Percentiles rank a stretch among this genome's conserved stretches.
Conservation (phyloP, 2,888 invertebrate genomes). For the Microctonus hyperodae region DNA sequence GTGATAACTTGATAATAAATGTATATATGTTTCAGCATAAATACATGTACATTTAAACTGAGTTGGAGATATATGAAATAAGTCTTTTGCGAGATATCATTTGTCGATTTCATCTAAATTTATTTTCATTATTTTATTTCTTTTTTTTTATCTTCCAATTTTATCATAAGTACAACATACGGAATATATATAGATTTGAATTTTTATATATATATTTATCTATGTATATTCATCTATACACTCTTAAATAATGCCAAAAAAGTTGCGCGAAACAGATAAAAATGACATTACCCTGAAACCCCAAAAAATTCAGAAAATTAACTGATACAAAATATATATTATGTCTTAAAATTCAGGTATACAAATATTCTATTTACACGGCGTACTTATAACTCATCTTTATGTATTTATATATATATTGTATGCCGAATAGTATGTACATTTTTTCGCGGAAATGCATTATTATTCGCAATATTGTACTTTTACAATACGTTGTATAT, state of each 20-base stretch:
- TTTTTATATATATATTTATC: not conserved
- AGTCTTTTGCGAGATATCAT: not conserved
- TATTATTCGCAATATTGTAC: too few species aligned
- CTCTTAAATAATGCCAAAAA: conserved; percentile 49
- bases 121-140: not conserved
- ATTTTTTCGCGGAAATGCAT: conserved; percentile 21
- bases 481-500: too few species aligned
- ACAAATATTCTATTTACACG: conserved; percentile 51
- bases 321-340: conserved; percentile 41
- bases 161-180: conserved; percentile 7
- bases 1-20: conserved; percentile 28
- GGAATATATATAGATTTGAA: conserved; percentile 5
- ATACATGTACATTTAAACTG: conserved; percentile 21
- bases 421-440: not conserved
- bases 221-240: conserved; percentile 12
- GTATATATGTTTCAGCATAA: not conserved
- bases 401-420: not conserved
- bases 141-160: not conserved
- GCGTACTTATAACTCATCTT: conserved; percentile 23
- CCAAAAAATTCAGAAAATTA: conserved; percentile 37
- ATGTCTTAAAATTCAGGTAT: conserved; percentile 50
- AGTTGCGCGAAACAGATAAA: conserved; percentile 49
- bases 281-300: conserved; percentile 49
- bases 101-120: not conserved
- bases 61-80: conserved; percentile 22